These are phyloP conservation scores for Oscheius sp. DNA, from an alignment of 2,888 invertebrate species.

Conservation along the genomic window DNA sequence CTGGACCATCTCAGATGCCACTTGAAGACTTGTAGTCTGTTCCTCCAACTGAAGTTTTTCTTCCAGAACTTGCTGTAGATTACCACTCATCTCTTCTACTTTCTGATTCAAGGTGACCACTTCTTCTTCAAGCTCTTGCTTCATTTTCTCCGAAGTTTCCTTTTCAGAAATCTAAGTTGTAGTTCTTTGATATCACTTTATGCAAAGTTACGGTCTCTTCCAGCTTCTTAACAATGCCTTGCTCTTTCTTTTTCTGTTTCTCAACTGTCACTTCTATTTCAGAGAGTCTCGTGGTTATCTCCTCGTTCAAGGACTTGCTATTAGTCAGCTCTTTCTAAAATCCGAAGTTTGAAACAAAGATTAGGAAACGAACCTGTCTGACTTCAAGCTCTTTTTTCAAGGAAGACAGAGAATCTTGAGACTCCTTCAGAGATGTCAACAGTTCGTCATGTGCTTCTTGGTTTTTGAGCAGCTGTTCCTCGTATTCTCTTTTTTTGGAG, in stretches of 20 bases:
- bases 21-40: neutral
- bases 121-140: constrained; percentile 21
- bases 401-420: constrained; percentile 41
- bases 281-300: constrained; percentile 35
- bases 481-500: constrained; percentile 50
- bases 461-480: constrained; percentile 53
- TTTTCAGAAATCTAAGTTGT: neutral
- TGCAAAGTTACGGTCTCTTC: constrained; percentile 27
- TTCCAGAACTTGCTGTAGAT: neutral
- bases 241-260: constrained; percentile 37
- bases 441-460: constrained; percentile 53
- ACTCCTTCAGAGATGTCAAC: constrained; percentile 7
- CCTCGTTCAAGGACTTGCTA: constrained; percentile 25
- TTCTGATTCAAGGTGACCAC: neutral
- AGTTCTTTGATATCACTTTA: neutral
- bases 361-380: constrained; percentile 15
- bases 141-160: constrained; percentile 4
- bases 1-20: neutral
- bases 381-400: constrained; percentile 41
- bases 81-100: neutral
- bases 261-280: constrained; percentile 38
- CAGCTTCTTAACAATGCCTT: constrained; percentile 21
- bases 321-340: constrained; percentile 13
- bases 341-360: neutral
- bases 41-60: constrained; percentile 10